Evolutionary conservation across 1,140 invertebrate species (phyloP).

Genomic region (Himalopsyche phryganea): DNA sequence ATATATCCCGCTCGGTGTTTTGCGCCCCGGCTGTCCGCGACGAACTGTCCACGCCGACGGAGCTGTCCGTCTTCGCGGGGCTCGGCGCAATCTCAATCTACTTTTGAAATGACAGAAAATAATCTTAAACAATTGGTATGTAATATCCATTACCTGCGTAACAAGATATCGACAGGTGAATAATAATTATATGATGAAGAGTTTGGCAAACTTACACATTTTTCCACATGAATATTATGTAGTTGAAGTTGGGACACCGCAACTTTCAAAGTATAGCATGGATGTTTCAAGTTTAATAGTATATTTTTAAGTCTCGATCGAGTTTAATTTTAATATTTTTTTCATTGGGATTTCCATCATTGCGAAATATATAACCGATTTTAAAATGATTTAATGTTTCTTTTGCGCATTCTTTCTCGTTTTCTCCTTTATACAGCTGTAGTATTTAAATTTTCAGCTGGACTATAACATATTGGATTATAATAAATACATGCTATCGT

Average conservation of each 20-base stretch:
- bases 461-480: neutral
- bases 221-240: conserved; percentile 29
- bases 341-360: conserved; percentile 27
- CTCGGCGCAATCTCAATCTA: too few species aligned
- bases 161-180: too few species aligned
- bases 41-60: too few species aligned
- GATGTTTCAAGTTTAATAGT: conserved; percentile 32
- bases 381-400: conserved; percentile 12
- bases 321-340: conserved; percentile 31
- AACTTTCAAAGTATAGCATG: conserved; percentile 27
- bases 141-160: too few species aligned
- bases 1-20: too few species aligned
- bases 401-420: conserved; percentile 18
- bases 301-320: conserved; percentile 34
- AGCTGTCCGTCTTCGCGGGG: too few species aligned
- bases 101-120: too few species aligned
- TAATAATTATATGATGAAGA: neutral
- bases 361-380: conserved; percentile 16
- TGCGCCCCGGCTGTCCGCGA: too few species aligned
- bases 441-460: conserved; percentile 14
- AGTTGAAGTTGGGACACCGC: conserved; percentile 27
- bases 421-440: conserved; percentile 22
- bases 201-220: conserved; percentile 32
- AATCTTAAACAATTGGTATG: too few species aligned
- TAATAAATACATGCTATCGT: neutral